Evolutionary conservation across 2,797 vertebrate genomes (phyloP).

Genomic region (Aldrovandia affinis): DNA sequence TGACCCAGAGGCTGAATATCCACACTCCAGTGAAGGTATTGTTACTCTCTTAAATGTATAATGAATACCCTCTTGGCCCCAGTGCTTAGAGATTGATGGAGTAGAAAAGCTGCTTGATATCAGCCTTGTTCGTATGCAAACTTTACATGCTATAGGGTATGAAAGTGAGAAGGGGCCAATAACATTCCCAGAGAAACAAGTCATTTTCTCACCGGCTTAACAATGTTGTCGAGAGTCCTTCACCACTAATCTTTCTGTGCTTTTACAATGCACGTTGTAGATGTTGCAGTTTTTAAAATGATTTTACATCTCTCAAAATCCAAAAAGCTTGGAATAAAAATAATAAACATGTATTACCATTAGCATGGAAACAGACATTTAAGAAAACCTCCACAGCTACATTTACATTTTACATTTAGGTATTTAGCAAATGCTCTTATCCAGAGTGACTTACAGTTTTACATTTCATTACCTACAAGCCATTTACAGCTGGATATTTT

Average conservation of each 20-base stretch:
- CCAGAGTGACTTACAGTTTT: no score
- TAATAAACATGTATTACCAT: no score
- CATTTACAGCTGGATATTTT: no score
- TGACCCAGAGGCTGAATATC: neutral
- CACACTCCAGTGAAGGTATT: neutral
- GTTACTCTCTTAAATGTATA: neutral
- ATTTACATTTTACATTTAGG: no score
- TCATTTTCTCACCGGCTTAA: neutral
- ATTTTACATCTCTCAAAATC: neutral
- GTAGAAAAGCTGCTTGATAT: neutral
- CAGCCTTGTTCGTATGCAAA: neutral
- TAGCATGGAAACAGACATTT: no score
- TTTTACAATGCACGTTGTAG: neutral
- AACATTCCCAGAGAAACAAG: neutral
- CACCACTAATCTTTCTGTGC: neutral
- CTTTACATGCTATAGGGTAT: neutral
- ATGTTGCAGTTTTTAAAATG: neutral
- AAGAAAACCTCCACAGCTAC: no score
- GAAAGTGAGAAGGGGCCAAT: neutral
- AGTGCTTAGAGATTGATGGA: neutral
- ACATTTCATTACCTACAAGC: no score
- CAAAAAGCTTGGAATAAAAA: neutral
- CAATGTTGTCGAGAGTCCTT: neutral
- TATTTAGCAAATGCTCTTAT: no score
- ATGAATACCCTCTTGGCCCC: neutral